Base-by-base conservation (phyloP, 30 jellyfish, hydroid and myxozoan species). In the Turritopsis dohrnii region DNA sequence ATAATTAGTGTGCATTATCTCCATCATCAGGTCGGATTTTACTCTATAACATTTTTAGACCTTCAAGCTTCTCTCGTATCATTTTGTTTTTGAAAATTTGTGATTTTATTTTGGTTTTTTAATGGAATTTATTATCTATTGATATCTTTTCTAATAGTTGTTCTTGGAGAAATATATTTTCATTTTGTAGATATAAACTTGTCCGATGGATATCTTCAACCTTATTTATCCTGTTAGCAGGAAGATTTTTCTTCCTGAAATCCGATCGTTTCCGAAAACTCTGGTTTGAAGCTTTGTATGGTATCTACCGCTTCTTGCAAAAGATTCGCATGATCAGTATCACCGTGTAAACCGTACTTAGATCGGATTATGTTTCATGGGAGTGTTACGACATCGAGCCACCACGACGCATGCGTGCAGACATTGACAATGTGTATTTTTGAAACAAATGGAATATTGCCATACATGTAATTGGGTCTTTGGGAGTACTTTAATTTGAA, bases 161-260 rank as follows among this genome's bases (percentile, higher is more conserved):
- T n/a, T n/a, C 19, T 18, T 22, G 17, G 21, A 22, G 23, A 71
- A 23, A 16, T 80, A 22, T 25, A 23, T 83, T 29, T 21, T 17
- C 21, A n/a, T 24, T 28, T 79, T 79, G 80, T 79, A 90, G 97
- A 85, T 85, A 90, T 74, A 86, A 89, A n/a, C 21, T 90, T 73
- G 97, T 90, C 69, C 85, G 97, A 53, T 90, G 95, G 95, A 16
- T 85, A 66, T 90, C 97, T 19, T 85, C 94, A 71, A 90, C 97
- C 18, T 52, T 82, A 22, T 83, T 90, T 76, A 79, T 85, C 82
- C 52, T 90, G 71, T 24, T 85, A 1, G 60, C 92, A 1, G 88
- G 97, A 76, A 86, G 97, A 52, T 76, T 90, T 23, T 85, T 90
- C 30, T 77, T 90, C 92, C 52, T 29, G 52, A 86, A 88, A 28